Percentiles rank a stretch among this genome's conserved stretches.
phyloP scores from a whole-genome alignment of 2,888 invertebrate species.

The Apotomis capreana region DNA sequence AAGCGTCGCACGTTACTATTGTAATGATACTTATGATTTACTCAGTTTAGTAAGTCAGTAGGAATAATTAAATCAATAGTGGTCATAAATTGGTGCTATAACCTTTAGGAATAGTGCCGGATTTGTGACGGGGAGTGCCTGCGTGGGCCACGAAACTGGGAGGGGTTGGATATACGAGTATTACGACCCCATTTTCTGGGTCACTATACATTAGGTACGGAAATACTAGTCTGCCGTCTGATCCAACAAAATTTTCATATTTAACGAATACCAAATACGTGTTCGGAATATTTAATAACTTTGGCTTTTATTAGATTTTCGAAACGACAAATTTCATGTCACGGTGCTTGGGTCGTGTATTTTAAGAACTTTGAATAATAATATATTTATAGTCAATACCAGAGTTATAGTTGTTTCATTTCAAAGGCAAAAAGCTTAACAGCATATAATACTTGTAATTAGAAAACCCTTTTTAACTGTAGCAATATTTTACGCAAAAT shows the following conservation, averaged over 20 bases:
- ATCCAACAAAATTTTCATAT: slow-evolving; percentile 24
- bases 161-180: slow-evolving; percentile 57
- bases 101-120: slow-evolving; percentile 44
- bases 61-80: slow-evolving; percentile 28
- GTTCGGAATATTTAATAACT: slow-evolving; percentile 12
- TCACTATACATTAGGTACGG: slow-evolving; percentile 49
- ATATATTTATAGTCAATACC: too few relatives aligned
- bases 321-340: background rate
- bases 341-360: slow-evolving; percentile 13
- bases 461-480: background rate
- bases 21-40: background rate
- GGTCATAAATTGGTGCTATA: slow-evolving; percentile 42
- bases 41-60: slow-evolving; percentile 6
- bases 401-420: too few relatives aligned
- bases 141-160: slow-evolving; percentile 54
- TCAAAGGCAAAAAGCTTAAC: too few relatives aligned
- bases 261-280: slow-evolving; percentile 20
- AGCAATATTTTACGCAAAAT: slow-evolving; percentile 45
- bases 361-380: slow-evolving; percentile 48
- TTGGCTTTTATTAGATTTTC: slow-evolving; percentile 17
- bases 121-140: slow-evolving; percentile 53
- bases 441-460: background rate
- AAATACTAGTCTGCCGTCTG: background rate
- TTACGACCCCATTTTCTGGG: slow-evolving; percentile 58
- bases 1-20: background rate